A percentile compares a stretch with the other conserved stretches of the same genome.
These are phyloP conservation scores for Metopolophium dirhodum DNA, from an alignment of 1,140 invertebrate species.

Conservation along the genomic window DNA sequence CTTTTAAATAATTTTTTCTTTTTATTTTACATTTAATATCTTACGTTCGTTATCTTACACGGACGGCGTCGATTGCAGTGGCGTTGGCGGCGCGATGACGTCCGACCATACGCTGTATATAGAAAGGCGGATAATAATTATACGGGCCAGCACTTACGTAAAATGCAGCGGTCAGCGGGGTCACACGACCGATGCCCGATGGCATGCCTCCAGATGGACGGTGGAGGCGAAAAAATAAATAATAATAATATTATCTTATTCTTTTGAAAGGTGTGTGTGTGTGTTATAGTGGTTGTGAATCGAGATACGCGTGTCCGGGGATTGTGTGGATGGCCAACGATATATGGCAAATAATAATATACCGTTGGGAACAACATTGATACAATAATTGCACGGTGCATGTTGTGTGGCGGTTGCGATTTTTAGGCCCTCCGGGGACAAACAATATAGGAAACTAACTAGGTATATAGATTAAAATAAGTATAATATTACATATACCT, in stretches of 20 bases:
- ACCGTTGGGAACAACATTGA: not conserved
- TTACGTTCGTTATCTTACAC: not conserved
- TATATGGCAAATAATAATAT: slow-evolving; percentile 9
- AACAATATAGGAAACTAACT: not conserved
- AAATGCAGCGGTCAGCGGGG: slow-evolving; percentile 35
- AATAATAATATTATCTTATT: not conserved
- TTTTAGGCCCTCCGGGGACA: not conserved
- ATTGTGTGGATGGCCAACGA: not conserved
- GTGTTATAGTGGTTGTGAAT: not conserved
- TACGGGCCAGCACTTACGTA: slow-evolving; percentile 42
- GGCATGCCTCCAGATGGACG: slow-evolving; percentile 14
- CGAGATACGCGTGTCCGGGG: not conserved
- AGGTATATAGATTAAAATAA: not conserved
- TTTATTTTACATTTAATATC: not conserved
- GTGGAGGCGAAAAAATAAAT: not conserved
- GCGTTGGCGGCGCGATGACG: not conserved
- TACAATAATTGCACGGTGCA: slow-evolving; percentile 6
- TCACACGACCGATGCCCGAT: slow-evolving; percentile 28
- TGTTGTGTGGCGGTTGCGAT: not conserved
- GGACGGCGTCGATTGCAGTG: not conserved
- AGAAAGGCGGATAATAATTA: slow-evolving; percentile 42
- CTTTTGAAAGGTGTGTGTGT: not conserved
- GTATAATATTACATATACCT: not conserved
- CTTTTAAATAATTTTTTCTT: not conserved
- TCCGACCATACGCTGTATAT: not conserved